Evolutionary conservation across 2,797 vertebrate genomes (phyloP).

Genomic region (Benthosema pterotum): DNA sequence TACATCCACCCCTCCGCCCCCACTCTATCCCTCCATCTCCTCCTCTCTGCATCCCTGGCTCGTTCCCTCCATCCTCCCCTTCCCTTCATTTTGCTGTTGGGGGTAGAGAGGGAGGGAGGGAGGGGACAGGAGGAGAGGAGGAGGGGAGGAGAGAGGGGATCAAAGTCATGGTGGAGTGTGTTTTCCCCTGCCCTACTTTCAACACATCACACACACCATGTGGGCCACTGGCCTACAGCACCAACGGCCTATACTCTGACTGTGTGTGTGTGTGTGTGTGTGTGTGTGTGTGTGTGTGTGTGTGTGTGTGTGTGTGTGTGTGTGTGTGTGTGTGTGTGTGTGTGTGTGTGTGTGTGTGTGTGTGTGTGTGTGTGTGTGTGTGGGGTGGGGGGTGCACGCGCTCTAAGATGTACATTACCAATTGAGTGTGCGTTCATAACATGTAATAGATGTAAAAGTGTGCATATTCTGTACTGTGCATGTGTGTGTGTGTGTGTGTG

Average conservation of each 20-base stretch:
- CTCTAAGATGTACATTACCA: background rate
- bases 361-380: conserved; percentile 10
- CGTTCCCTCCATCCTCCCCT: conserved; percentile 6
- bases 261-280: background rate
- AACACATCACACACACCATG: conserved; percentile 50
- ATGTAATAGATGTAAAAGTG: background rate
- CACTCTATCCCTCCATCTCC: conserved; percentile 23
- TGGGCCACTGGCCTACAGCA: conserved; percentile 48
- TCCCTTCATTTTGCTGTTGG: conserved; percentile 15
- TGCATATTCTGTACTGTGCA: background rate
- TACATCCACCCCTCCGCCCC: conserved; percentile 35
- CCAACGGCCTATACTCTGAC: background rate
- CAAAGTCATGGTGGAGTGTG: conserved; percentile 54
- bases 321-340: background rate
- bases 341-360: conserved; percentile 19
- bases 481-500: background rate
- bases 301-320: background rate
- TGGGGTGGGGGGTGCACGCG: background rate
- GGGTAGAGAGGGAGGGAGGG: conserved; percentile 24
- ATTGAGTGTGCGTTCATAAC: background rate
- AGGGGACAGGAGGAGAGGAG: background rate
- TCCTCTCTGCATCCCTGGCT: conserved; percentile 3
- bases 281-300: background rate
- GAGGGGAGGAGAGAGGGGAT: conserved; percentile 30
- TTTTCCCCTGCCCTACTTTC: conserved; percentile 61